Percentiles rank a stretch among this genome's conserved stretches.
Conservation (phyloP, 1,140 invertebrate genomes). For the Asobara japonica region DNA sequence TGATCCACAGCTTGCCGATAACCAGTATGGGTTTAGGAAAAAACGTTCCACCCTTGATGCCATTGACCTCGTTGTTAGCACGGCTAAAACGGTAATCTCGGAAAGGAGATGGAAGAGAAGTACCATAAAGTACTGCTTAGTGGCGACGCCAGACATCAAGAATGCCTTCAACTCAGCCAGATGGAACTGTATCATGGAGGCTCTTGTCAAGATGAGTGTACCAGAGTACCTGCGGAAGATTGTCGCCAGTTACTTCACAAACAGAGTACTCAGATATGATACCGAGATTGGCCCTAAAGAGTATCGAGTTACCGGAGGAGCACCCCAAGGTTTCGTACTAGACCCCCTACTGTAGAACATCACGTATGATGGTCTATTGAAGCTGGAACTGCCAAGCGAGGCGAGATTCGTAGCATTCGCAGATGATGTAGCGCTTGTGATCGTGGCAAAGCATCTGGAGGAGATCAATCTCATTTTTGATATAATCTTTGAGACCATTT, state of each 20-base stretch:
- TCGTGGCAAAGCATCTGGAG: neutral
- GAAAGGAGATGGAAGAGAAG: neutral
- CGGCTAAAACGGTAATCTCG: neutral
- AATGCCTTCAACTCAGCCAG: constrained; percentile 24
- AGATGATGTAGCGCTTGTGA: too few relatives aligned
- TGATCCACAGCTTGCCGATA: constrained; percentile 25
- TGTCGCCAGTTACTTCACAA: neutral
- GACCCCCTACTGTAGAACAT: too few relatives aligned
- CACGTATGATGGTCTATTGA: neutral
- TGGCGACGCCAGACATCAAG: constrained; percentile 18
- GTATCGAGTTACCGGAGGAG: neutral
- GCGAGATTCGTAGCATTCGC: neutral
- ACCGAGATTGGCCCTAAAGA: neutral
- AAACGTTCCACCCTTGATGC: constrained; percentile 44
- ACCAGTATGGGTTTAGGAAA: constrained; percentile 46
- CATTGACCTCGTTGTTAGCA: constrained; percentile 26
- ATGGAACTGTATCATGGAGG: constrained; percentile 28
- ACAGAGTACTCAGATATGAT: neutral
- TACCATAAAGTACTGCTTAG: neutral
- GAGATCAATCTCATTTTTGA: neutral
- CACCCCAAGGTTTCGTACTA: neutral
- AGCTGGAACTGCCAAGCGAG: neutral
- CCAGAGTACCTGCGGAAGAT: constrained; percentile 26
- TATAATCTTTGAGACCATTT: constrained; percentile 12
- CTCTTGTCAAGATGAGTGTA: constrained; percentile 1